phyloP scores from a whole-genome alignment of 2,113 vertebrate species.

The Cebidichthys violaceus region DNA sequence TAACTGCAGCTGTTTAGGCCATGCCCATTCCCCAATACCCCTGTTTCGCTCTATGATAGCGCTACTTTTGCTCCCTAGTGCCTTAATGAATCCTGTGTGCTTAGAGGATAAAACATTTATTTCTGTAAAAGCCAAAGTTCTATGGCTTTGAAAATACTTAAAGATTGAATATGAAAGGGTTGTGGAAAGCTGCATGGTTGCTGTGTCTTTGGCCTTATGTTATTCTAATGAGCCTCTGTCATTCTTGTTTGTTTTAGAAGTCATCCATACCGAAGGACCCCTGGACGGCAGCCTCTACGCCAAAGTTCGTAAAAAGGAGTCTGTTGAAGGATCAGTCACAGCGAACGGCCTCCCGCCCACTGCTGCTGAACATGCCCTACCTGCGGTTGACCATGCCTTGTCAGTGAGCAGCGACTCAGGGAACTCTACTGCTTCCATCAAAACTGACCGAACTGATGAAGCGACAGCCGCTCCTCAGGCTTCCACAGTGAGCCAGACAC shows the following conservation, averaged over 20 bases:
- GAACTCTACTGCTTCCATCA: conserved; percentile 97
- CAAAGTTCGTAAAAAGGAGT: conserved; percentile 99
- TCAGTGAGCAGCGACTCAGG: conserved; percentile 98
- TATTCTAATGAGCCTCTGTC: conserved; percentile 42
- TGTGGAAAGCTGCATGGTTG: conserved; percentile 12
- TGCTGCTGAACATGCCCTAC: conserved; percentile 74
- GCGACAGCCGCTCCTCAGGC: conserved; percentile 55
- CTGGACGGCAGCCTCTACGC: conserved; percentile 98
- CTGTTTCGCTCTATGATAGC: background rate
- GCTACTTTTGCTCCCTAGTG: background rate
- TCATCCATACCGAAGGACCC: conserved; percentile 95
- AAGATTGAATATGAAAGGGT: too few species aligned
- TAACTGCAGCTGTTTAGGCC: conserved; percentile 59
- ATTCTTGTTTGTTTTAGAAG: conserved; percentile 84
- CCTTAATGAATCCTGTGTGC: conserved; percentile 8
- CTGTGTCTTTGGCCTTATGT: background rate
- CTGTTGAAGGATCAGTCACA: conserved; percentile 84
- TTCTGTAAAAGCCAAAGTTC: background rate
- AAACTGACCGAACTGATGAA: conserved; percentile 96
- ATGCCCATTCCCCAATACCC: conserved; percentile 21
- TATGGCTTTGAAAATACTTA: conserved; percentile 22
- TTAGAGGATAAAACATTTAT: background rate
- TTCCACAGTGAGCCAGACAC: conserved; percentile 76
- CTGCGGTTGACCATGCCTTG: conserved; percentile 91
- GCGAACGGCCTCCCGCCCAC: conserved; percentile 82